Base-by-base conservation (phyloP, 2,888 invertebrate species). In the Rhynchonema sp. region DNA sequence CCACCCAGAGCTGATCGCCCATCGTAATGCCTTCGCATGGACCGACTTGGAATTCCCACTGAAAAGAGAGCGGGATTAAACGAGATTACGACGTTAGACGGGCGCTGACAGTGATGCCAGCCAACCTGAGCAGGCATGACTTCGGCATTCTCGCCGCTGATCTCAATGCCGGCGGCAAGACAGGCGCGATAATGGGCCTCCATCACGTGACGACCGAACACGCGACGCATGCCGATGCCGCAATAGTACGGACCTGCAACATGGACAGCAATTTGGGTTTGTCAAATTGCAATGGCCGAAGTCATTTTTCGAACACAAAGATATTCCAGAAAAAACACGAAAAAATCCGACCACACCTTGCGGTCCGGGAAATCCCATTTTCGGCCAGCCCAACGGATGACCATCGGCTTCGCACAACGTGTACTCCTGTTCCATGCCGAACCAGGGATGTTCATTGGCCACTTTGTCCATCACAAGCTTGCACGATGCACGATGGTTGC, bases 241-340 rank as follows among this genome's bases (percentile, higher is more conserved):
- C 94, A 96, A 75, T 96, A 96, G 78, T 96, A 94, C 1, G 94
- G 94, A 1, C 92, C 92, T n/a, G n/a, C n/a, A n/a, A n/a, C n/a
- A n/a, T n/a, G n/a, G n/a, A n/a, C n/a, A n/a, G n/a, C n/a, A n/a
- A 63, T 54, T 46, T 30, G 30, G 20, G 28, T 49, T 3, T 30
- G 30, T 13, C 13, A 22, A 22, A 22, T 13, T 46, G 46, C 22
- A 17, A 17, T 46, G 13, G 46, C 22, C 22, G 22, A 17, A 22
- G 13, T 13, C 22, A 46, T 46, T 46, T 46, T 22, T 46, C 52
- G n/a, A 52, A 52, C n/a, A n/a, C 52, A 52, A n/a, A 3, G 9
- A 23, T 23, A 23, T 22, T 52, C n/a, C n/a, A 52, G n/a, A 23
- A 17, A 6, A 52, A 17, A 38, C 38, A 38, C 9, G 38, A 38